Percentiles rank a stretch among this genome's conserved stretches.
These are phyloP conservation scores for Acridotheres tristis DNA, from an alignment of 2,797 vertebrate species.

Conservation along the genomic window DNA sequence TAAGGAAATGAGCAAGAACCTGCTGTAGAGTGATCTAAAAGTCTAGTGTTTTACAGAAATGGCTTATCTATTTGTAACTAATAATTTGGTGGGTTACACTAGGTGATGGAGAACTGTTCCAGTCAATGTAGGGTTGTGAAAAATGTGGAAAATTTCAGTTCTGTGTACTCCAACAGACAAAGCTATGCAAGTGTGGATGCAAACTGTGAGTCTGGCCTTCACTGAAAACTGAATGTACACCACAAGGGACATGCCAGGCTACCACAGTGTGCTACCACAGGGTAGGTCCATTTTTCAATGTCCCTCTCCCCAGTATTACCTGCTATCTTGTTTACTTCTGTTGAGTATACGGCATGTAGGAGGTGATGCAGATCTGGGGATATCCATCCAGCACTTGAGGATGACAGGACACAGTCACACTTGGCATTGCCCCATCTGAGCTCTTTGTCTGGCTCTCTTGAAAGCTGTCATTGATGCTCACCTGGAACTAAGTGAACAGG, in stretches of 20 bases:
- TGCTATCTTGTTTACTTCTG: neutral
- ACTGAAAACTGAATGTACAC: neutral
- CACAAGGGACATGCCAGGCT: neutral
- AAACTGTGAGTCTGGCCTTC: neutral
- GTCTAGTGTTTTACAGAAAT: neutral
- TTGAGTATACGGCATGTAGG: neutral
- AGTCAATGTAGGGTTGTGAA: neutral
- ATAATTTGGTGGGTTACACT: neutral
- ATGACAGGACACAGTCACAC: neutral
- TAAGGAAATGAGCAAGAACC: neutral
- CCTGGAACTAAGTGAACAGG: neutral
- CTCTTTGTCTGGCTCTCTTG: neutral
- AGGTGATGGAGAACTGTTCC: neutral
- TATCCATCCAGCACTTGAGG: neutral
- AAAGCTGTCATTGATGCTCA: neutral
- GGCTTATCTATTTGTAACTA: neutral
- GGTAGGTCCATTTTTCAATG: fast-evolving
- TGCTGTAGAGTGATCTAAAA: neutral
- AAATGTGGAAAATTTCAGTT: neutral
- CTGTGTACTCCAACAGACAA: neutral
- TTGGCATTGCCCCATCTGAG: neutral
- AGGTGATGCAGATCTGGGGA: neutral
- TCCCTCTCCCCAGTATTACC: neutral
- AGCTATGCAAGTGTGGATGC: neutral
- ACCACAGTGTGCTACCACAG: neutral